Percentiles rank a stretch among this genome's conserved stretches.
phyloP scores from a whole-genome alignment of 2,113 vertebrate species.

The Tetrax tetrax region DNA sequence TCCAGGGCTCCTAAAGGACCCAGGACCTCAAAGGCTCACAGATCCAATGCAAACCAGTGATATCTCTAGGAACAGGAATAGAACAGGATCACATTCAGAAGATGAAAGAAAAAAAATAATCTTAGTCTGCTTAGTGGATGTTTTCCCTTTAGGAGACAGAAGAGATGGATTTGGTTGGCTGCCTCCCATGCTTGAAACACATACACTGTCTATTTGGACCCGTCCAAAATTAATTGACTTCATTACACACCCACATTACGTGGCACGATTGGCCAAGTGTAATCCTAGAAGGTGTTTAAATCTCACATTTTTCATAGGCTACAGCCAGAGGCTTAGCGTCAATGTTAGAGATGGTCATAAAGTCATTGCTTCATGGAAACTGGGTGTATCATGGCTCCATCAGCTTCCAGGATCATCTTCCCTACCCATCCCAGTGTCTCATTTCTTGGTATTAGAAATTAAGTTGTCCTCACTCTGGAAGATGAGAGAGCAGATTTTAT shows the following conservation, averaged over 20 bases:
- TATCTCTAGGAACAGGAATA: background rate
- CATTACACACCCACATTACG: background rate
- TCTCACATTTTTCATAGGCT: background rate
- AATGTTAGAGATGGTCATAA: background rate
- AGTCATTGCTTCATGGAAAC: background rate
- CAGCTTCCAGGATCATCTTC: background rate
- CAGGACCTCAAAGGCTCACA: background rate
- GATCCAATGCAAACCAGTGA: background rate
- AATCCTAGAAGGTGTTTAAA: background rate
- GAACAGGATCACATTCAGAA: background rate
- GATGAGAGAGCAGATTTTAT: background rate
- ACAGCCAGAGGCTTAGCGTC: background rate
- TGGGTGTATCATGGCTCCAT: background rate
- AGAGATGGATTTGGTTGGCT: background rate
- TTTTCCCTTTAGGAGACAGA: background rate
- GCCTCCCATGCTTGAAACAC: background rate
- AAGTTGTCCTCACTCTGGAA: background rate
- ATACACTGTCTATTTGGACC: background rate
- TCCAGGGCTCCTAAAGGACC: background rate
- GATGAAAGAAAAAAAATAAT: background rate
- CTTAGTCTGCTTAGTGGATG: background rate
- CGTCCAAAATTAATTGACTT: background rate
- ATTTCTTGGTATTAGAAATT: background rate
- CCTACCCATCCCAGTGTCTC: background rate
- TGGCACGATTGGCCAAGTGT: background rate